Base-by-base conservation (phyloP, 2,113 vertebrate species). In the Ibidorhyncha struthersii region DNA sequence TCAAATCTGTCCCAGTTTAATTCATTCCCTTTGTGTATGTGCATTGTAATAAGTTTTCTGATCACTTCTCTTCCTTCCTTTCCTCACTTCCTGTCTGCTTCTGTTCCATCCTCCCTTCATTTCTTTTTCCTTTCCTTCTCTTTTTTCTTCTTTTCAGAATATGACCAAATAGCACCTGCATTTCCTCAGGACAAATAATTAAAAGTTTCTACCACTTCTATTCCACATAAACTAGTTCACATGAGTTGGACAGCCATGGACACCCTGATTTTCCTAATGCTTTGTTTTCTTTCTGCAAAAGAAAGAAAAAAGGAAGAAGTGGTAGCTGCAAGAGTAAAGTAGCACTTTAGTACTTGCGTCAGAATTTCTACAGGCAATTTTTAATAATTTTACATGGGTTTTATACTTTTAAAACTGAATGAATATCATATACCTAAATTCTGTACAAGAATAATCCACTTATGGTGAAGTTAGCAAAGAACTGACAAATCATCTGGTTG, bases 71-170 rank as follows among this genome's bases (percentile, higher is more conserved):
- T 52, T 61, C n/a, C 15, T 78, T 85, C 13, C 10, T 73, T 79
- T 70, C 26, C 12, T 63, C 3, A 23, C 15, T 88, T 71, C 4
- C 22, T 52, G 27, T 9, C 20, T 78, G 9, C 11, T 2, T 41
- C 5, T 1, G 5, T 67, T 65, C 72, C 2, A 3, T 13, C 36
- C 19, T 65, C 8, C 6, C 1, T 69, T 56, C 5, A 23, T 50
- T 69, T 69, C 11, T 63, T 67, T 12, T 89, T 78, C 8, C 10
- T 62, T 14, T 47, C 14, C 7, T 30, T 79, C 19, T 93, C 12
- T 72, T 67, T 63, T 63, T 27, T 71, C 19, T 71, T 82, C n/a
- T 59, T 19, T 41, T 43, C 30, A 38, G 41, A 66, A 72, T 20
- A 49, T 58, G 14, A 72, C 10, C 22, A 81, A 77, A 72, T 26